Conservation (phyloP, 2,888 invertebrate species). For the Ophion obscuratus region DNA sequence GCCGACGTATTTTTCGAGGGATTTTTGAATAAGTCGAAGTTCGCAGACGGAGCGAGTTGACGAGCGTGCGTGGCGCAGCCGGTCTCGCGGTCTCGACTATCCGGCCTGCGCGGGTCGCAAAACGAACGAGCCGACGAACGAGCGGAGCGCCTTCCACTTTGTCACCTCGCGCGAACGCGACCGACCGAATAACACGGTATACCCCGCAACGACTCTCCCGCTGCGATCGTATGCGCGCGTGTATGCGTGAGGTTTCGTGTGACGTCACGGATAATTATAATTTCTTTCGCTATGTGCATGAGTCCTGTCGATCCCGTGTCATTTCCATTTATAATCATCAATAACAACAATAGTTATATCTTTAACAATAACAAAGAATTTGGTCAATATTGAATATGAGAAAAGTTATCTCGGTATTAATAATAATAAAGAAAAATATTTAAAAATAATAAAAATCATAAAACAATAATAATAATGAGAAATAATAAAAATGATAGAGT, state of each 20-base stretch:
- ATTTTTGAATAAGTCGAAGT: not conserved
- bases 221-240: not conserved
- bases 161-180: slow-evolving; percentile 48
- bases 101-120: slow-evolving; percentile 57
- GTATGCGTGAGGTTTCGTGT: slow-evolving; percentile 15
- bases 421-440: no score
- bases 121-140: slow-evolving; percentile 58
- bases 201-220: slow-evolving; percentile 39
- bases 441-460: no score
- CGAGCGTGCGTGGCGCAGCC: slow-evolving; percentile 41
- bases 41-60: slow-evolving; percentile 21
- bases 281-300: slow-evolving; percentile 58
- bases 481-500: no score
- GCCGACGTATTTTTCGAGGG: not conserved
- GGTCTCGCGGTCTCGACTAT: slow-evolving; percentile 65
- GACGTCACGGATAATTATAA: slow-evolving; percentile 65
- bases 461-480: no score
- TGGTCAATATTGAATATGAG: no score
- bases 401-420: no score
- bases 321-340: not conserved
- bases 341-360: not conserved
- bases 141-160: slow-evolving; percentile 62
- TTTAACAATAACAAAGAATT: not conserved
- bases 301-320: slow-evolving; percentile 25
- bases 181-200: slow-evolving; percentile 40